These are phyloP conservation scores for Drosophila basisetae DNA, from an alignment of 2,888 invertebrate genomes.

Conservation along the genomic window DNA sequence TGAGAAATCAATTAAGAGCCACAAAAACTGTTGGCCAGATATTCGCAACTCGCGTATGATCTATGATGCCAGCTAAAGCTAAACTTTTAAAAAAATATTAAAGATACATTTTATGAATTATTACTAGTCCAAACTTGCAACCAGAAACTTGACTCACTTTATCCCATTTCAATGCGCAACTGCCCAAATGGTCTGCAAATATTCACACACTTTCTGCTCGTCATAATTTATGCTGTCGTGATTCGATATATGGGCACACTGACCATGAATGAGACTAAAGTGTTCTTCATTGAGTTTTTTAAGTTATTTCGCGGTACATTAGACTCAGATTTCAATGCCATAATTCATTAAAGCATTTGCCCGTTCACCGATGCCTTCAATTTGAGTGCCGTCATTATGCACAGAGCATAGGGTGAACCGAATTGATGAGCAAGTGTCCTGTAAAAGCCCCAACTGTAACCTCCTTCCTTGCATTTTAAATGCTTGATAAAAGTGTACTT, in stretches of 20 bases:
- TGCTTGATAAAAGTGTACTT: constrained; percentile 51
- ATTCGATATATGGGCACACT: constrained; percentile 39
- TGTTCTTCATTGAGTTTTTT: constrained; percentile 63
- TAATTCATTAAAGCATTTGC: constrained; percentile 60
- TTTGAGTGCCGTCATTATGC: constrained; percentile 15
- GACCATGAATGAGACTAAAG: constrained; percentile 25
- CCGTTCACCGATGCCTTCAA: constrained; percentile 6
- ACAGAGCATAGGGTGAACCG: neutral
- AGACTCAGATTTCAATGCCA: constrained; percentile 58
- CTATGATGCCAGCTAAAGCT: neutral
- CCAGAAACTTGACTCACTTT: neutral
- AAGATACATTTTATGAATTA: neutral
- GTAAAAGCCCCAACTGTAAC: neutral
- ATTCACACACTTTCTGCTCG: constrained; percentile 50
- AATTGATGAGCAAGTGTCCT: neutral
- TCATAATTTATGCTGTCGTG: constrained; percentile 51
- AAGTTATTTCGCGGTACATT: constrained; percentile 80
- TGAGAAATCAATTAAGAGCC: constrained; percentile 31
- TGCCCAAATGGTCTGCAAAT: constrained; percentile 27
- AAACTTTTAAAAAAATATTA: neutral
- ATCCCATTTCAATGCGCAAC: neutral
- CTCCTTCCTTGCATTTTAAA: constrained; percentile 37
- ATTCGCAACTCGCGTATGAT: neutral
- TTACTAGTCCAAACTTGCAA: neutral
- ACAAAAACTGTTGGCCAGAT: neutral